Conservation (phyloP, 2,797 vertebrate genomes). For the Sebastes umbrosus region DNA sequence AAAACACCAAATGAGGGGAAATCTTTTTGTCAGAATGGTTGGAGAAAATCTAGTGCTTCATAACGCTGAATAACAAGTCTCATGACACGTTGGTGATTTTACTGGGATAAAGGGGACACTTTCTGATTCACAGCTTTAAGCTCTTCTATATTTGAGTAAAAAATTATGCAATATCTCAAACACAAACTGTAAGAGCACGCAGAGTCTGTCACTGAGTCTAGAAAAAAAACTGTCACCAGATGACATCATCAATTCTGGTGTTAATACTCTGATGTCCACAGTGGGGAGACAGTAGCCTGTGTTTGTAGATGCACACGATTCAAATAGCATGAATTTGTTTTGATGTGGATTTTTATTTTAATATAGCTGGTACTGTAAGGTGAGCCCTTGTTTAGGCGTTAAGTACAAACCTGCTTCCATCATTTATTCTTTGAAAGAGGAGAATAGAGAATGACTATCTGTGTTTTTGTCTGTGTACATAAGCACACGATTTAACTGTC, state of each 20-base stretch:
- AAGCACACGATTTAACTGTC: background rate
- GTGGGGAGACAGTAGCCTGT: too few species aligned
- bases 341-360: too few species aligned
- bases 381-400: background rate
- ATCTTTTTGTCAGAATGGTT: background rate
- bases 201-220: background rate
- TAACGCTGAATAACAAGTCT: background rate
- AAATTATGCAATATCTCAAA: background rate
- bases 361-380: background rate
- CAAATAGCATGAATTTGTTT: too few species aligned
- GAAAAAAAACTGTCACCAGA: background rate
- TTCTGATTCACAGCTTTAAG: slow-evolving; percentile 1
- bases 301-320: too few species aligned
- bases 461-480: background rate
- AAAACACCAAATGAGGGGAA: background rate
- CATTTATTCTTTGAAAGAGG: background rate
- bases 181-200: background rate
- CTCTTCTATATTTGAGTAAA: background rate
- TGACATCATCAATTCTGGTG: too few species aligned
- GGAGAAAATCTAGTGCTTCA: too few species aligned
- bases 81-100: background rate
- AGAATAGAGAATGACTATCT: background rate
- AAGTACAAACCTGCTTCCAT: background rate
- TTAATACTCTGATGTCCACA: too few species aligned
- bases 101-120: background rate